phyloP scores from a whole-genome alignment of 2,888 invertebrate species.

The Zaprionus obscuricornis region DNA sequence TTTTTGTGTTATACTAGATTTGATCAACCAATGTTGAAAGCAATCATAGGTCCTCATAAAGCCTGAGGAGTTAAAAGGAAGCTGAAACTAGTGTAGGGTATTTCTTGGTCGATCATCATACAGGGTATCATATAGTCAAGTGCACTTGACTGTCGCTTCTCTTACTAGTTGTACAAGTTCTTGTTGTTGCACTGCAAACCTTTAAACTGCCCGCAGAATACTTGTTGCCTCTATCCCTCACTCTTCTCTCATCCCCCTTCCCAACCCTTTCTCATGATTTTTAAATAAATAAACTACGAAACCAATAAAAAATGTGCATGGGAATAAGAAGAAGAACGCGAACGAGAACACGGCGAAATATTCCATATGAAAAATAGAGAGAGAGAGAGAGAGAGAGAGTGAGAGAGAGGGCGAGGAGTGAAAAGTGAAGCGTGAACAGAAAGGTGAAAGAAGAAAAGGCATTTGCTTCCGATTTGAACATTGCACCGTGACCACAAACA shows the following conservation, averaged over 20 bases:
- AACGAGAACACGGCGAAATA: constrained; percentile 10
- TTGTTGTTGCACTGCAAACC: constrained; percentile 64
- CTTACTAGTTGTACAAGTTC: too few relatives aligned
- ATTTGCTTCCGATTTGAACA: constrained; percentile 41
- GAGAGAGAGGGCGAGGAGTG: background rate
- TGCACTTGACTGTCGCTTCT: too few relatives aligned
- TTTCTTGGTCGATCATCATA: too few relatives aligned
- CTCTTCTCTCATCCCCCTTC: too few relatives aligned
- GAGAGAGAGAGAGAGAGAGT: background rate
- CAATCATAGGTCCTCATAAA: too few relatives aligned
- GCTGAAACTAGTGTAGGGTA: too few relatives aligned
- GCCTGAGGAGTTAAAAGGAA: too few relatives aligned
- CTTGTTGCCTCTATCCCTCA: constrained; percentile 1
- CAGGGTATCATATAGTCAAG: too few relatives aligned
- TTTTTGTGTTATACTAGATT: too few relatives aligned
- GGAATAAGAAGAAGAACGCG: background rate
- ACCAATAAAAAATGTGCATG: background rate
- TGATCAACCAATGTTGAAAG: too few relatives aligned
- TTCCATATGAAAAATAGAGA: constrained; percentile 6
- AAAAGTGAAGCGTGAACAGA: too few relatives aligned
- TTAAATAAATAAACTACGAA: constrained; percentile 12
- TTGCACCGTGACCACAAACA: constrained; percentile 68
- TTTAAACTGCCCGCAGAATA: constrained; percentile 54
- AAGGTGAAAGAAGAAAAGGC: constrained; percentile 2
- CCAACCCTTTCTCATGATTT: too few relatives aligned